Evolutionary conservation across 2,113 vertebrate species (phyloP).

Genomic region (Grammomys surdaster): DNA sequence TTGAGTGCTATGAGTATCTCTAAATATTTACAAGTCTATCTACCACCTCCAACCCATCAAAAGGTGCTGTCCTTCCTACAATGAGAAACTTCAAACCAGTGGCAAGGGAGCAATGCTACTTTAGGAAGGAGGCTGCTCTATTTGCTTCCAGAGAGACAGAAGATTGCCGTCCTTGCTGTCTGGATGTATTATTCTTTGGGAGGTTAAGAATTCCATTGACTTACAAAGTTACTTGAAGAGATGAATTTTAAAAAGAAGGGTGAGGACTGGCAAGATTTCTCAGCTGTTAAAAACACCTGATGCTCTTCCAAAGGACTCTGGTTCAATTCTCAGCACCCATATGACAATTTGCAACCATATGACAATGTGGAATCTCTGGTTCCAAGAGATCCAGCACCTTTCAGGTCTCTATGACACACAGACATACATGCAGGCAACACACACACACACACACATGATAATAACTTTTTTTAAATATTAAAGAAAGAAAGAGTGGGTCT

Average conservation of each 20-base stretch:
- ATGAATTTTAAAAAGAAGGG: conserved; percentile 74
- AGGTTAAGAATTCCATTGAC: conserved; percentile 85
- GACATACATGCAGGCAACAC: background rate
- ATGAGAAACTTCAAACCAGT: background rate
- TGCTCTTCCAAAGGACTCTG: background rate
- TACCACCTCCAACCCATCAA: background rate
- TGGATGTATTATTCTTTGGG: conserved; percentile 77
- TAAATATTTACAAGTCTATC: background rate
- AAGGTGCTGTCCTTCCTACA: background rate
- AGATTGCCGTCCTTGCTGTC: conserved; percentile 68
- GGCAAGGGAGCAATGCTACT: background rate
- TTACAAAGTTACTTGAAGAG: conserved; percentile 85
- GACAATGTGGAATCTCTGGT: background rate
- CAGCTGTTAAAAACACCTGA: background rate
- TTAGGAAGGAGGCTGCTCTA: background rate
- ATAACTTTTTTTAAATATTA: background rate
- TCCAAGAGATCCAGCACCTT: background rate
- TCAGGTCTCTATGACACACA: background rate
- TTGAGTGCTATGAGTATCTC: background rate
- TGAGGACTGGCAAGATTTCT: conserved; percentile 57
- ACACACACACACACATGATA: too few species aligned
- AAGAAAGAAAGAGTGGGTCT: background rate
- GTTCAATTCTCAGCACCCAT: background rate
- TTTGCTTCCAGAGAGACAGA: conserved; percentile 68
- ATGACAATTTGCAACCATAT: background rate